Evolutionary conservation across 2,888 invertebrate genomes (phyloP).

Genomic region (Asteroscopus sphinx): DNA sequence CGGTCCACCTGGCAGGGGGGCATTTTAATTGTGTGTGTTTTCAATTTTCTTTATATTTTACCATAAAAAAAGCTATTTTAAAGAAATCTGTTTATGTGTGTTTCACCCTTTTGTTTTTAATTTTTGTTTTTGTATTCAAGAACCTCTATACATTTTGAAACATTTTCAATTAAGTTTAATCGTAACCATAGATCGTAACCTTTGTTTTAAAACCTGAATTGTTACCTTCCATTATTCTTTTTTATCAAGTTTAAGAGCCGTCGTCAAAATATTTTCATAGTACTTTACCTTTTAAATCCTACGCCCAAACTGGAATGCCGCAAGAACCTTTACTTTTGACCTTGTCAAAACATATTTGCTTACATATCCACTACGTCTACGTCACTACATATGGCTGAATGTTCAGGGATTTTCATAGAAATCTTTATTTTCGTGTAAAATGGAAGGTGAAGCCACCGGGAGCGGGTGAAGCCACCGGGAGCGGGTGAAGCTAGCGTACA

Average conservation of each 20-base stretch:
- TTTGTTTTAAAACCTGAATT: too few relatives aligned
- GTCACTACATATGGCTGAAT: slow-evolving; percentile 3
- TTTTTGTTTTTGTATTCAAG: too few relatives aligned
- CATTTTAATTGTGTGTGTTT: too few relatives aligned
- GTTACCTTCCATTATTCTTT: not conserved
- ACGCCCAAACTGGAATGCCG: not conserved
- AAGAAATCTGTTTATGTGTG: too few relatives aligned
- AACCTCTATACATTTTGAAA: too few relatives aligned
- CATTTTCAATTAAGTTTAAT: too few relatives aligned
- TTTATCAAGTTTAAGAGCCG: not conserved
- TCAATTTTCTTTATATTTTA: too few relatives aligned
- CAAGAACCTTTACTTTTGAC: slow-evolving; percentile 7
- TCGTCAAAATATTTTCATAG: not conserved
- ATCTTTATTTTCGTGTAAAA: slow-evolving; percentile 12
- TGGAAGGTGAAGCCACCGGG: slow-evolving; percentile 11
- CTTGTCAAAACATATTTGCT: not conserved
- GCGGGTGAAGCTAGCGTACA: slow-evolving; percentile 28
- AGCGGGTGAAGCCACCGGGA: slow-evolving; percentile 16
- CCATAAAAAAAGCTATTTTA: too few relatives aligned
- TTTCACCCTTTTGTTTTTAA: too few relatives aligned
- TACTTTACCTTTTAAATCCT: slow-evolving; percentile 18
- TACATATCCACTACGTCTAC: slow-evolving; percentile 8
- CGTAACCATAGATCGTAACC: too few relatives aligned
- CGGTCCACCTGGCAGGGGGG: too few relatives aligned
- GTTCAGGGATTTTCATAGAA: slow-evolving; percentile 20